Evolutionary conservation across 2,797 vertebrate genomes (phyloP).

Genomic region (Apodemus agrarius): DNA sequence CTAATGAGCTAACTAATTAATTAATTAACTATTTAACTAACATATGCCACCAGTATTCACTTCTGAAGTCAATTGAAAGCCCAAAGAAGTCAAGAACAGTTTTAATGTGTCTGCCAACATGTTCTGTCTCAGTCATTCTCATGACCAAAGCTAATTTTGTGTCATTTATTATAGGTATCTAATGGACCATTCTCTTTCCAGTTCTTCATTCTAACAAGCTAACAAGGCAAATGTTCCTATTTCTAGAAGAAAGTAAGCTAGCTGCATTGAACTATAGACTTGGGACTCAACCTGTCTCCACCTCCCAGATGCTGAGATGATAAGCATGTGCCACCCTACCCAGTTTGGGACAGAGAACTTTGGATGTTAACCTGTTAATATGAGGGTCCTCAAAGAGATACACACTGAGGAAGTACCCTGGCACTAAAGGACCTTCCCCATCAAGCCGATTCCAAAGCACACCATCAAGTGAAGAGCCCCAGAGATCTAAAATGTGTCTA

Average conservation of each 20-base stretch:
- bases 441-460: neutral
- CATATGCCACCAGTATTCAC: neutral
- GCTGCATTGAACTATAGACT: neutral
- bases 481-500: neutral
- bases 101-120: neutral
- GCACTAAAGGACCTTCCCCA: neutral
- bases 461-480: neutral
- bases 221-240: neutral
- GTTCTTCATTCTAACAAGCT: conserved; percentile 59
- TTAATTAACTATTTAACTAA: neutral
- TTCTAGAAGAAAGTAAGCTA: conserved; percentile 7
- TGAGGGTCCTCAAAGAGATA: neutral
- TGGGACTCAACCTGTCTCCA: neutral
- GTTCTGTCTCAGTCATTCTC: conserved; percentile 26
- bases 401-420: neutral
- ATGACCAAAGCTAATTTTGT: neutral
- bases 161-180: conserved; percentile 37
- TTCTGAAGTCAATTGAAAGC: neutral
- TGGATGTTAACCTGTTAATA: neutral
- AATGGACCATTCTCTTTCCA: conserved; percentile 38
- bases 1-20: neutral
- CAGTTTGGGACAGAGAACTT: neutral
- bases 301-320: neutral
- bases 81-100: neutral
- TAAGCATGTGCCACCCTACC: neutral